A percentile compares a stretch with the other conserved stretches of the same genome.
Conservation (phyloP, 2,113 vertebrate genomes). For the Cercocebus atys region DNA sequence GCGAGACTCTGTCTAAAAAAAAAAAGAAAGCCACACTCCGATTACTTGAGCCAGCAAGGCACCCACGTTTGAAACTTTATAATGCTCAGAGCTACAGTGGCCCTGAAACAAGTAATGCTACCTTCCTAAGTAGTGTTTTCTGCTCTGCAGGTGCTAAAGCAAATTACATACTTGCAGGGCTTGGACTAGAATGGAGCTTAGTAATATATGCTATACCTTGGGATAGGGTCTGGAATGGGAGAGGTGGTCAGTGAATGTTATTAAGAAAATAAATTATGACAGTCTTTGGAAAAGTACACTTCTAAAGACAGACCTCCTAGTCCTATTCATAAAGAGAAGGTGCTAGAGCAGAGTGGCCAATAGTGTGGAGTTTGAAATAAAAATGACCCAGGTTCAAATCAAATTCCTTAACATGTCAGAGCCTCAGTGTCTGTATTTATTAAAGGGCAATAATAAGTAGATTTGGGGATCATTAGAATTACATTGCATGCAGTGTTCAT, state of each 20-base stretch:
- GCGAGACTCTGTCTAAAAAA: too few species aligned
- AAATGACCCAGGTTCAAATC: not conserved
- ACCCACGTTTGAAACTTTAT: not conserved
- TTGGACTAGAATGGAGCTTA: not conserved
- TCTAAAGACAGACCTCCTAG: not conserved
- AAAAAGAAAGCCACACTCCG: not conserved
- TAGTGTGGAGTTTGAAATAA: not conserved
- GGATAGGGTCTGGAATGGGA: not conserved
- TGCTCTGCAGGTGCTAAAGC: not conserved
- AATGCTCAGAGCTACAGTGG: not conserved
- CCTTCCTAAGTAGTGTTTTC: not conserved
- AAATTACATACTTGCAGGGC: not conserved
- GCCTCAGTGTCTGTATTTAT: not conserved
- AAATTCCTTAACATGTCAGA: not conserved
- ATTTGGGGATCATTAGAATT: not conserved
- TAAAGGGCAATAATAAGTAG: not conserved
- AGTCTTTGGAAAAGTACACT: not conserved
- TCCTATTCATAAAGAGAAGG: not conserved
- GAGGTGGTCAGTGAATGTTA: not conserved
- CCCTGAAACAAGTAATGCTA: not conserved
- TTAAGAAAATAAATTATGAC: not conserved
- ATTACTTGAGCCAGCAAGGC: not conserved
- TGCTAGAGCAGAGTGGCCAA: not conserved
- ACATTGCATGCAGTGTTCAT: not conserved
- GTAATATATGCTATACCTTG: not conserved